Evolutionary conservation across 2,113 vertebrate genomes (phyloP).

Genomic region (Bolborhynchus lineola): DNA sequence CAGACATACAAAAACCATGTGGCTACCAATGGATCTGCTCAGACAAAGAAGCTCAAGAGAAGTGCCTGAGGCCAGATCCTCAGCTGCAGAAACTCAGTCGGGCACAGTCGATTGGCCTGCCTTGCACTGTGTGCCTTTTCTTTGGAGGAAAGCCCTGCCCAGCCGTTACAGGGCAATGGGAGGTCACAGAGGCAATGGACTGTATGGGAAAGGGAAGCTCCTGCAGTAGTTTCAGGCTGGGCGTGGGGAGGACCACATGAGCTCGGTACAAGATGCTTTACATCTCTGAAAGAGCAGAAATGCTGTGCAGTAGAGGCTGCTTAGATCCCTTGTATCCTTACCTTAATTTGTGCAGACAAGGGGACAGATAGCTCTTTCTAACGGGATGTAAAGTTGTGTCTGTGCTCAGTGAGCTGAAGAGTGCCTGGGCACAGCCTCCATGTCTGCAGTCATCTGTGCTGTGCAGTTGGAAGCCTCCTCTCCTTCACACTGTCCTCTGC

Average conservation of each 20-base stretch:
- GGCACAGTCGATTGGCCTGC: neutral
- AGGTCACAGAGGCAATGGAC: neutral
- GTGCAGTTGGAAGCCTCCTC: neutral
- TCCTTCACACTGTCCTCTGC: neutral
- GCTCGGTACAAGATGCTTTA: neutral
- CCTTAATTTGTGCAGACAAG: neutral
- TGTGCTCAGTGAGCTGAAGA: neutral
- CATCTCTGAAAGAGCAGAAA: neutral
- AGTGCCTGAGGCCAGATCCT: conserved; percentile 49
- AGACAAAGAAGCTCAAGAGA: conserved; percentile 63
- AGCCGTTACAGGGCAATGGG: neutral
- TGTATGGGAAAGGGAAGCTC: neutral
- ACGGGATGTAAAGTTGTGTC: neutral
- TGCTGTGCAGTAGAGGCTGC: neutral
- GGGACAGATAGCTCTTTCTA: neutral
- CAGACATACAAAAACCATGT: conserved; percentile 64
- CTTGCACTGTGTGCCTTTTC: conserved; percentile 21
- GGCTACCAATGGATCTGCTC: conserved; percentile 39
- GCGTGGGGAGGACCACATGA: neutral
- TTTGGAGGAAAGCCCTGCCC: neutral
- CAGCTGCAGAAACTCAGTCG: conserved; percentile 62
- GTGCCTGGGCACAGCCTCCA: neutral
- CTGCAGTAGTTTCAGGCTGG: neutral
- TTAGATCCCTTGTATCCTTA: neutral
- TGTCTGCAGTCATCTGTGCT: neutral